Base-by-base conservation (phyloP, 2,113 vertebrate genomes). In the Nanorana parkeri region DNA sequence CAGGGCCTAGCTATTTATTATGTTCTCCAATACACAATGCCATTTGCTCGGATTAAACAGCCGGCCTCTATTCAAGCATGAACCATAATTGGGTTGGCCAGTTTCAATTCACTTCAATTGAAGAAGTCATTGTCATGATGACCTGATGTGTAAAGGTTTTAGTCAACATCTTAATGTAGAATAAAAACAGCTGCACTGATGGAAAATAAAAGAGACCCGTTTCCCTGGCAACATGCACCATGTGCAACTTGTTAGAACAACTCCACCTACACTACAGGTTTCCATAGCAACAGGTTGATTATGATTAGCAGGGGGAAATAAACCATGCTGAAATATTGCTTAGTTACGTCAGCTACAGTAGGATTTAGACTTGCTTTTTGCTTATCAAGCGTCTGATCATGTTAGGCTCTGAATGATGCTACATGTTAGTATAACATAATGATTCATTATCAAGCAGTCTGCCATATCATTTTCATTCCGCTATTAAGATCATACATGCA, bases 201-300 rank as follows among this genome's bases (percentile, higher is more conserved):
- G 32, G 68, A 76, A 68, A 76, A 76, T 68, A 66, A 74, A 80
- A 61, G 58, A 76, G 36, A 20, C 41, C 47, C 0, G 82, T 93
- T 91, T 87, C 93, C 93, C 86, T 91, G 89, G 89, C 82, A 93
- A 94, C 92, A 63, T 79, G 75, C 89, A 23, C 82, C 84, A 60
- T 78, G 60, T 78, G 80, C 84, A 86, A 3, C 84, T 82, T 87
- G 73, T 90, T 77, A 47, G 29, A 88, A 87, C 73, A 82, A 83
- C 84, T 90, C 85, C 87, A 88, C 84, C 87, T 88, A 85, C 87
- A 88, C 24, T 68, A 47, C 65, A 79, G 73, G 88, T 93, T 91
- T 87, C 90, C 92, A 88, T 92, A 89, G 90, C 63, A 92, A 89
- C 91, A 86, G 85, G 65, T 83, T 85, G 83, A 87, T 84, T 85